phyloP scores from a whole-genome alignment of 2,113 vertebrate genomes.

The Perognathus longimembris region DNA sequence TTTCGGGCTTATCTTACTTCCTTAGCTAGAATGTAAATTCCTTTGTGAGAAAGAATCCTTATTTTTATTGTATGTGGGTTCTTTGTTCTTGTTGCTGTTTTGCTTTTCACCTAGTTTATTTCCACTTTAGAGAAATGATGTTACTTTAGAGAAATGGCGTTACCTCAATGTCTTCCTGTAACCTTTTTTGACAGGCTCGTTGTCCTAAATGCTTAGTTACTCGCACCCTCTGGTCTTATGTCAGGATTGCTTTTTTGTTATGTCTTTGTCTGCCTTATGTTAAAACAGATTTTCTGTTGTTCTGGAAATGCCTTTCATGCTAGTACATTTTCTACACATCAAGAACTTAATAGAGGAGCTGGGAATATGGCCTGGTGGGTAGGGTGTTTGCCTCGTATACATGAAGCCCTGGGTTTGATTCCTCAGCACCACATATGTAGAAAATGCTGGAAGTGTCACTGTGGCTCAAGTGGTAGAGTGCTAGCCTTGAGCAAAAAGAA shows the following conservation, averaged over 20 bases:
- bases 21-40: neutral
- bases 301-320: neutral
- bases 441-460: too few species aligned
- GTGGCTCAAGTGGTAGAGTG: too few species aligned
- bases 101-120: slow-evolving; percentile 6
- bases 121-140: slow-evolving; percentile 1
- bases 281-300: slow-evolving; percentile 10
- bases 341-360: neutral
- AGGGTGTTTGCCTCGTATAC: too few species aligned
- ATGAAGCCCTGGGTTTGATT: too few species aligned
- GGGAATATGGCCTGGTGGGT: too few species aligned
- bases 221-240: neutral
- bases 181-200: neutral
- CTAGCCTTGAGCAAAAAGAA: too few species aligned
- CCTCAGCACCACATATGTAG: too few species aligned
- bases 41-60: neutral
- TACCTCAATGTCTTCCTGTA: neutral
- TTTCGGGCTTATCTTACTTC: neutral
- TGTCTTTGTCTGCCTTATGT: neutral
- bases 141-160: neutral
- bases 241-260: slow-evolving; percentile 29
- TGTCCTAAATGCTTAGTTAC: neutral
- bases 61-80: neutral
- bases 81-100: neutral
- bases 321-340: neutral